phyloP scores from a whole-genome alignment of 2,888 invertebrate genomes.

The Thecophora atra region DNA sequence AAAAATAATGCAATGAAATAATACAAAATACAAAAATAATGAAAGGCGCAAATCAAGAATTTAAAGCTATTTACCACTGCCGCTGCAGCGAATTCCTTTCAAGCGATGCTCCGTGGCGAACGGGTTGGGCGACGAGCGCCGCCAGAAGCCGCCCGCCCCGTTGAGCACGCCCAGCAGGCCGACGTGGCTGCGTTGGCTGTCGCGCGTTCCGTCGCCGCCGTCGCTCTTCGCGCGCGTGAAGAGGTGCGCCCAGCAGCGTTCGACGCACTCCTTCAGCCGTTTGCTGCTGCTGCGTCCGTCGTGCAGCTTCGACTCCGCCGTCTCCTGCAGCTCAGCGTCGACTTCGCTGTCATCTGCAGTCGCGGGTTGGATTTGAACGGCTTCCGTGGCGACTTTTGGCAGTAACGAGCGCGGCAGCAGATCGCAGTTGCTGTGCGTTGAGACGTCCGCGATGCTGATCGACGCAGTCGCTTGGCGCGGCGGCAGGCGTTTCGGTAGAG shows the following conservation, averaged over 20 bases:
- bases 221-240: conserved; percentile 48
- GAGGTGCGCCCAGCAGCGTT: conserved; percentile 51
- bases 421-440: conserved; percentile 50
- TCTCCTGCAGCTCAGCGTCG: conserved; percentile 20
- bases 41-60: conserved; percentile 29
- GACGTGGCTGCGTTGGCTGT: conserved; percentile 63
- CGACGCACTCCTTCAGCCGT: conserved; percentile 45
- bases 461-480: conserved; percentile 10
- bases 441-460: conserved; percentile 36
- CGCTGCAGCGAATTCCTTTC: conserved; percentile 64
- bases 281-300: conserved; percentile 35
- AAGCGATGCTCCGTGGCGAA: conserved; percentile 60
- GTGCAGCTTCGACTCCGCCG: conserved; percentile 31
- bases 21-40: conserved; percentile 42
- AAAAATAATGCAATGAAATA: conserved; percentile 33
- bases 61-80: conserved; percentile 59
- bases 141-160: conserved; percentile 55
- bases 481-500: conserved; percentile 42
- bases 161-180: conserved; percentile 54
- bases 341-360: conserved; percentile 6
- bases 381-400: conserved; percentile 22
- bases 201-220: conserved; percentile 53
- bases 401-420: conserved; percentile 40
- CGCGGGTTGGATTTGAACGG: conserved; percentile 25
- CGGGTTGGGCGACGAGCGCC: conserved; percentile 42